These are phyloP conservation scores for Rhopalosiphum nymphaeae DNA, from an alignment of 2,888 invertebrate species.

Conservation along the genomic window DNA sequence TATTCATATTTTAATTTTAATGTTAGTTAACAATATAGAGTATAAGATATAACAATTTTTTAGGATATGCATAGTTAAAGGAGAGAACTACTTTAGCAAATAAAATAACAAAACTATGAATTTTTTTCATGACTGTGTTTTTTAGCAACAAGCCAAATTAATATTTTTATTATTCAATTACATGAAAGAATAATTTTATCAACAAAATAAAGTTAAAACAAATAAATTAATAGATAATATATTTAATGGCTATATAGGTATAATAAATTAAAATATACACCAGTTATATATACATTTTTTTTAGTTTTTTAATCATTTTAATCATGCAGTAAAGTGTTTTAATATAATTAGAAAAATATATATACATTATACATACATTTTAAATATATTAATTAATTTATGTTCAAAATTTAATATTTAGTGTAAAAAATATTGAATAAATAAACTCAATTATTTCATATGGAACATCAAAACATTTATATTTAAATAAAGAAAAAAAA, in stretches of 20 bases:
- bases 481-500: not conserved
- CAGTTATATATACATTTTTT: not conserved
- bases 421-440: slow-evolving; percentile 10
- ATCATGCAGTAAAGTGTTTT: not conserved
- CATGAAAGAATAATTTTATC: not conserved
- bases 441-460: not conserved
- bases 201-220: not conserved
- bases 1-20: too few species aligned
- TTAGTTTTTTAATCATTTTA: not conserved
- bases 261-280: not conserved
- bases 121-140: not conserved
- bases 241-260: not conserved
- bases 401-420: not conserved
- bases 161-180: not conserved
- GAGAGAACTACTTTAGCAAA: not conserved
- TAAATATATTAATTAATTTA: slow-evolving; percentile 16
- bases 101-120: not conserved
- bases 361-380: not conserved
- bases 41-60: too few species aligned
- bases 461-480: not conserved
- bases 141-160: not conserved
- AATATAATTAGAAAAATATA: not conserved
- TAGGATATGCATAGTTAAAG: too few species aligned
- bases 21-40: too few species aligned
- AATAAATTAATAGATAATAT: not conserved